Percentiles rank a stretch among this genome's conserved stretches.
Evolutionary conservation across 35 echinoderm and acorn worm genomes (phyloP).

Genomic region (Patiria miniata): DNA sequence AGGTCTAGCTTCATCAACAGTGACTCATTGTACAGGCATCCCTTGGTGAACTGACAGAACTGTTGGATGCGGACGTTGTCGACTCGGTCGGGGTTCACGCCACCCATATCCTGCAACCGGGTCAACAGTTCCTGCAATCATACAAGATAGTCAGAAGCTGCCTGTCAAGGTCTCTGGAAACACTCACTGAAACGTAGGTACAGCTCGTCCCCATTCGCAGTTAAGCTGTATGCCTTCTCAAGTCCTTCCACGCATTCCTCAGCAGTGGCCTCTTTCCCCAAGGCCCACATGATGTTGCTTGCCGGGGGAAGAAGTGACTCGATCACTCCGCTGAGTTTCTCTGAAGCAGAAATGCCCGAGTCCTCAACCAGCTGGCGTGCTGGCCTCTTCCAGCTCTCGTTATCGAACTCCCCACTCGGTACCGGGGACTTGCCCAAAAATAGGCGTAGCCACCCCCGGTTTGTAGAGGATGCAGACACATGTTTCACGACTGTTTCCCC

Average conservation of each 20-base stretch:
- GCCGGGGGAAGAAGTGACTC: conserved; percentile 58
- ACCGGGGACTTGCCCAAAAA: conserved; percentile 43
- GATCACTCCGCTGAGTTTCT: neutral
- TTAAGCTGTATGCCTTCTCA: conserved; percentile 13
- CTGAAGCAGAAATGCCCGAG: neutral
- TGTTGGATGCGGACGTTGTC: conserved; percentile 12
- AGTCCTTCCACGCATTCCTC: neutral
- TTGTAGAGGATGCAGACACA: neutral
- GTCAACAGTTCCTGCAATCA: conserved; percentile 12
- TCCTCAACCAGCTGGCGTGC: conserved; percentile 60
- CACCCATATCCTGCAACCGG: neutral
- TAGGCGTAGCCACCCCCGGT: conserved; percentile 34
- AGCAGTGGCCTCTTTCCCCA: neutral
- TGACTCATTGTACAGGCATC: conserved; percentile 44
- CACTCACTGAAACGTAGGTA: conserved; percentile 12
- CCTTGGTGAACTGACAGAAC: conserved; percentile 37
- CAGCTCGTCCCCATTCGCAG: conserved; percentile 12
- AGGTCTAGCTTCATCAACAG: conserved; percentile 29
- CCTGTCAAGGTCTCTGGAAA: conserved; percentile 4
- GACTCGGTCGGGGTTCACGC: neutral
- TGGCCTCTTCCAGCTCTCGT: conserved; percentile 46
- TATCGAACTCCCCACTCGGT: conserved; percentile 51
- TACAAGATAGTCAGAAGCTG: conserved; percentile 2
- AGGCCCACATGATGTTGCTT: neutral
- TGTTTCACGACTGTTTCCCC: neutral